Evolutionary conservation across 53 echinoderm and acorn worm genomes (phyloP).

Genomic region (Stichopus horrens): DNA sequence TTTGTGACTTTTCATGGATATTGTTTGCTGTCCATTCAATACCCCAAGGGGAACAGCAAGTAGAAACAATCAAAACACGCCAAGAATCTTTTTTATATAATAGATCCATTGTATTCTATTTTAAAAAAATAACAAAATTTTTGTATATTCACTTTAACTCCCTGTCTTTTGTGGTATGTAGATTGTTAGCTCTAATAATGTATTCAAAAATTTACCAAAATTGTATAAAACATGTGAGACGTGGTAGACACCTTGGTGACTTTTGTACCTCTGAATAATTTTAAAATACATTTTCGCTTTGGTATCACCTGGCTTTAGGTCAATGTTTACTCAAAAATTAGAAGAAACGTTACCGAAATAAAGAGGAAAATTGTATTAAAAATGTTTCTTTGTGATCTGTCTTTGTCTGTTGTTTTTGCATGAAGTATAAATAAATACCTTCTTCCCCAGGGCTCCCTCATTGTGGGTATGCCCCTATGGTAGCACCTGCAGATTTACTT

Average conservation of each 20-base stretch:
- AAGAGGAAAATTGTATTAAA: too few species aligned
- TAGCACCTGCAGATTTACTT: too few species aligned
- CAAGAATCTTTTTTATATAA: background rate
- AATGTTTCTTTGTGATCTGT: too few species aligned
- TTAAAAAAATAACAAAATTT: background rate
- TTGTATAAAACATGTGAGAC: background rate
- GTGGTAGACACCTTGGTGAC: slow-evolving; percentile 36
- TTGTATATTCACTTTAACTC: background rate
- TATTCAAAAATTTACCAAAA: slow-evolving; percentile 5
- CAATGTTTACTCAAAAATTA: slow-evolving; percentile 19
- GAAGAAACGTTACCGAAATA: background rate
- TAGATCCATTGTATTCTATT: slow-evolving; percentile 10
- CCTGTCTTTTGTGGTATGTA: background rate
- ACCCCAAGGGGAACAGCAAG: background rate
- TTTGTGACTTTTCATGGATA: background rate
- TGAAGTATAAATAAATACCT: too few species aligned
- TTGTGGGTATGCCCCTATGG: too few species aligned
- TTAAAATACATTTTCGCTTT: background rate
- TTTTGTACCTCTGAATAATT: slow-evolving; percentile 13
- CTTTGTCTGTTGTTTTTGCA: too few species aligned
- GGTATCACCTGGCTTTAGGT: slow-evolving; percentile 12
- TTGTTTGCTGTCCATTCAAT: background rate
- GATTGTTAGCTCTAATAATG: background rate
- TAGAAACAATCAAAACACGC: background rate
- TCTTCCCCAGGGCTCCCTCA: too few species aligned